Evolutionary conservation across 2,113 vertebrate species (phyloP).

Genomic region (Physeter macrocephalus): DNA sequence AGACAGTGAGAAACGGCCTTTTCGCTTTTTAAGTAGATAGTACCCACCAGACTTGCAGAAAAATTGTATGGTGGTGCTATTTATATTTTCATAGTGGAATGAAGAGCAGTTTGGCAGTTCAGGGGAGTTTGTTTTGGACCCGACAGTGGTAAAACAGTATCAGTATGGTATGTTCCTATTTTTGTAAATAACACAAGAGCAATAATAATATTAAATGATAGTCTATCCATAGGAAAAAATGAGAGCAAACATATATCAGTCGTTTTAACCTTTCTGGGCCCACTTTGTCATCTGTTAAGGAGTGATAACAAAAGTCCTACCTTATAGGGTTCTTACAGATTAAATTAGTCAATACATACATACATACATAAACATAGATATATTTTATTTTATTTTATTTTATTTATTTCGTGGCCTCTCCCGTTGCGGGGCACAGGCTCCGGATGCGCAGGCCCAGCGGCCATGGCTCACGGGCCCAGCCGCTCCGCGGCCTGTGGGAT

Average conservation of each 20-base stretch:
- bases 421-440: too few relatives aligned
- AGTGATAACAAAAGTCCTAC: not conserved
- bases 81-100: not conserved
- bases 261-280: not conserved
- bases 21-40: not conserved
- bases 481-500: too few relatives aligned
- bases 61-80: not conserved
- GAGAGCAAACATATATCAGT: not conserved
- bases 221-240: not conserved
- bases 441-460: too few relatives aligned
- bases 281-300: not conserved
- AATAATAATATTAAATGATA: not conserved
- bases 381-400: too few relatives aligned
- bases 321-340: not conserved
- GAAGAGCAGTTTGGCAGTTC: not conserved
- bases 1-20: not conserved
- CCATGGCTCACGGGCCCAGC: too few relatives aligned
- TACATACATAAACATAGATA: not conserved
- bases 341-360: not conserved
- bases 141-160: not conserved
- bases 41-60: not conserved
- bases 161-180: not conserved
- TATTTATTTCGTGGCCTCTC: too few relatives aligned
- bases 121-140: not conserved
- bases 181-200: not conserved